A percentile compares a stretch with the other conserved stretches of the same genome.
These are phyloP conservation scores for Oreochromis tanganicae DNA, from an alignment of 2,113 vertebrate species.

Conservation along the genomic window DNA sequence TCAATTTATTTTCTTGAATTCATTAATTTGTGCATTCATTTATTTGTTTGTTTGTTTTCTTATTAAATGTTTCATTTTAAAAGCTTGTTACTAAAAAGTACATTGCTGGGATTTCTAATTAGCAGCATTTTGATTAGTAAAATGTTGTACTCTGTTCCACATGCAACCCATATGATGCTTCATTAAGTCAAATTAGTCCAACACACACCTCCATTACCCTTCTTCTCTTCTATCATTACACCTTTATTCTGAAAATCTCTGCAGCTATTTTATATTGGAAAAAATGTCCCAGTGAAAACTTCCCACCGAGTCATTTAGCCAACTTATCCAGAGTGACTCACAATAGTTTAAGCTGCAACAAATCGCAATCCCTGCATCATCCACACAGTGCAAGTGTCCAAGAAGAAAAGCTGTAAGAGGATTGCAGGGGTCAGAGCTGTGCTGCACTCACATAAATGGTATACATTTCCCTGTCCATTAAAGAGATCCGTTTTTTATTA, in stretches of 20 bases:
- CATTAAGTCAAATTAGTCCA: neutral
- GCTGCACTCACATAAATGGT: neutral
- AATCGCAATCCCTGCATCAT: neutral
- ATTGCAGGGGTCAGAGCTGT: slow-evolving; percentile 4
- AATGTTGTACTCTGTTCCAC: neutral
- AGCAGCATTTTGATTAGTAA: neutral
- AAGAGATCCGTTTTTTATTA: neutral
- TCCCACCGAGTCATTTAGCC: neutral
- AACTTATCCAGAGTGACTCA: slow-evolving; percentile 6
- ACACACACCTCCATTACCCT: accelerated
- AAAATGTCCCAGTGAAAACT: neutral
- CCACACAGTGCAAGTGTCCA: neutral
- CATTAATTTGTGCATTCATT: accelerated
- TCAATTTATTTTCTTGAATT: neutral
- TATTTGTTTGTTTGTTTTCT: accelerated
- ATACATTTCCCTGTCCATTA: neutral
- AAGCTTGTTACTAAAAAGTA: neutral
- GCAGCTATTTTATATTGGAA: neutral
- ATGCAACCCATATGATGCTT: too few relatives aligned
- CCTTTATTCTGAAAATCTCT: neutral
- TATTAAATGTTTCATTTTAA: neutral
- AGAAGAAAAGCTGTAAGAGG: slow-evolving; percentile 6
- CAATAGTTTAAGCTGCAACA: neutral
- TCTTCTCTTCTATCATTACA: neutral
- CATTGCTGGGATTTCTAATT: neutral